Evolutionary conservation across 2,113 vertebrate species (phyloP), one percentile per base, ranked within the genome.

Genomic region (Haliaeetus leucogaster): DNA sequence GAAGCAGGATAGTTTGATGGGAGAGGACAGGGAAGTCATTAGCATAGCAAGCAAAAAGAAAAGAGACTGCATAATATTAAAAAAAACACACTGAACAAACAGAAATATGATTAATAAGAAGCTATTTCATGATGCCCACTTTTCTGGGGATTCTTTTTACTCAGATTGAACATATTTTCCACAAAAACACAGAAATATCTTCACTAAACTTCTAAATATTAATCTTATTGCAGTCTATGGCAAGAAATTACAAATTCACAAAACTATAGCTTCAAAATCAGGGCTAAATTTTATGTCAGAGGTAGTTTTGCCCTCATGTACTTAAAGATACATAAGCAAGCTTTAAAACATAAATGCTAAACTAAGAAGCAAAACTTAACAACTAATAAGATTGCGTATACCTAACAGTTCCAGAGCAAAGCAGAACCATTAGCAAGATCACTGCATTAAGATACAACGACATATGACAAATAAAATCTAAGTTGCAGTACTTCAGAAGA

Each of bases 21-120:
- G 93, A 98, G 82, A 98, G 96, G 86, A 98, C 76, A 98, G 97
- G 86, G 91, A 98, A 96, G 96, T 96, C 88, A 96, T 98, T 98
- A 98, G 97, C 98, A 97, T 18, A 97, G 97, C 94, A 94, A 98
- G 96, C 68, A 97, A 93, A 97, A 98, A 96, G 89, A 93, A 97
- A 95, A 95, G 59, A 97, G 61, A 97, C 95, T 95, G 93, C 93
- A 97, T 50, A 96, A 91, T 70, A 89, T 91, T 96, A 59, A 48
- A 36, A 96, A 89, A 90, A 58, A 72, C 82, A 97, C 93, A 89
- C 63, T 66, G 83, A 82, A 82, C 43, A 25, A 92, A 86, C 90
- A 93, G 48, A 72, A 86, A 80, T 13, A 55, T 5, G 68, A 68
- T 70, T 90, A 93, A 61, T 42, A 92, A 97, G 77, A 91, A 48